A percentile compares a stretch with the other conserved stretches of the same genome.
These are phyloP conservation scores for Dunckerocampus dactyliophorus DNA, from an alignment of 2,113 vertebrate species.

Conservation along the genomic window DNA sequence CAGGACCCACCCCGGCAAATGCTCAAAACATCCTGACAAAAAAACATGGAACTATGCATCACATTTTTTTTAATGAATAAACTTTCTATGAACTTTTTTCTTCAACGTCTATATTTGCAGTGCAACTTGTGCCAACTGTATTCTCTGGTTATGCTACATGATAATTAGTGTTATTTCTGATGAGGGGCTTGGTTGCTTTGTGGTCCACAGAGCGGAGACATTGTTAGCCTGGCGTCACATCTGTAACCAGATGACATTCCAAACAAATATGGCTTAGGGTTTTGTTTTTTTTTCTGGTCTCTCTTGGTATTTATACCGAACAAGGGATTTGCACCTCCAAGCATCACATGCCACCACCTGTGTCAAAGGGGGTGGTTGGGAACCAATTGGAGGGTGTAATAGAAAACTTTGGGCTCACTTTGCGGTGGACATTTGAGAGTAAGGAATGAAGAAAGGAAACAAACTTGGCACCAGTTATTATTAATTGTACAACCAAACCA, in stretches of 20 bases:
- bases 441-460: constrained; percentile 29
- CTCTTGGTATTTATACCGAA: constrained; percentile 41
- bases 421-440: constrained; percentile 46
- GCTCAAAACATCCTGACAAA: constrained; percentile 24
- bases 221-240: constrained; percentile 42
- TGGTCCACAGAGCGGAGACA: constrained; percentile 39
- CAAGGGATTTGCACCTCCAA: constrained; percentile 36
- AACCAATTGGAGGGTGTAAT: constrained; percentile 51
- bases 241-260: constrained; percentile 46
- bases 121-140: constrained; percentile 31
- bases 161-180: constrained; percentile 50
- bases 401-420: constrained; percentile 46
- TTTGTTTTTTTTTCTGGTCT: constrained; percentile 12
- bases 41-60: constrained; percentile 7
- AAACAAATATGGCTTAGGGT: constrained; percentile 46
- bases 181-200: constrained; percentile 28
- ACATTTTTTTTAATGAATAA: background rate
- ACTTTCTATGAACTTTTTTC: constrained; percentile 1
- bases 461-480: constrained; percentile 58
- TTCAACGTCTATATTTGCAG: constrained; percentile 26
- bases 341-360: constrained; percentile 52
- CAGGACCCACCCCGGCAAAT: constrained; percentile 43
- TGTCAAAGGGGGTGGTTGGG: constrained; percentile 22
- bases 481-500: constrained; percentile 57
- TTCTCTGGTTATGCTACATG: constrained; percentile 34